Evolutionary conservation across 2,113 vertebrate species (phyloP).

Genomic region (Brevimyrus niger): DNA sequence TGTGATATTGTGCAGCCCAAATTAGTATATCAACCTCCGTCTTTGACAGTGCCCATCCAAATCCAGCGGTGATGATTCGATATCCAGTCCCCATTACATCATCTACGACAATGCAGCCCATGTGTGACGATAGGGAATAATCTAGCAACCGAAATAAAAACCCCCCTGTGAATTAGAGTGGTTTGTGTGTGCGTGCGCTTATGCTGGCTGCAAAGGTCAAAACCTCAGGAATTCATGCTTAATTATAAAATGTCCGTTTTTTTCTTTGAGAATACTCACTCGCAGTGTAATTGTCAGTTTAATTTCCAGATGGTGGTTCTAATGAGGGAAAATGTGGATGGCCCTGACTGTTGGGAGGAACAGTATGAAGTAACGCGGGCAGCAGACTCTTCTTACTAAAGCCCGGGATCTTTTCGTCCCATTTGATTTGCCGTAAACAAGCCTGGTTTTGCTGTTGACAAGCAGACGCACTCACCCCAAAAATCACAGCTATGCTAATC

Average conservation of each 20-base stretch:
- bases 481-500: conserved; percentile 1
- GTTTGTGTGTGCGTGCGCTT: not conserved
- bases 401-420: not conserved
- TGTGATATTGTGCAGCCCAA: not conserved
- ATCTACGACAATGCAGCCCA: not conserved
- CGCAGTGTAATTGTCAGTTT: not conserved
- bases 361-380: not conserved
- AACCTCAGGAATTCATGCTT: not conserved
- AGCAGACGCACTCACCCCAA: not conserved
- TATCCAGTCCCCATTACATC: not conserved
- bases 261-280: not conserved
- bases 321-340: not conserved
- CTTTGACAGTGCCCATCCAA: not conserved
- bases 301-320: not conserved
- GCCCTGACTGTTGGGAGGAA: not conserved
- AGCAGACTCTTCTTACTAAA: not conserved
- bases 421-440: not conserved
- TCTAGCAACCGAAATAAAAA: not conserved
- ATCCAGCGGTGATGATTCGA: not conserved
- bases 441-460: not conserved
- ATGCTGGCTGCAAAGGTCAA: not conserved
- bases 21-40: not conserved
- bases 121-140: not conserved
- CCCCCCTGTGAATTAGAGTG: not conserved
- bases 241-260: not conserved